Base-by-base conservation (phyloP, 2,888 invertebrate species). In the Euclidia mi region DNA sequence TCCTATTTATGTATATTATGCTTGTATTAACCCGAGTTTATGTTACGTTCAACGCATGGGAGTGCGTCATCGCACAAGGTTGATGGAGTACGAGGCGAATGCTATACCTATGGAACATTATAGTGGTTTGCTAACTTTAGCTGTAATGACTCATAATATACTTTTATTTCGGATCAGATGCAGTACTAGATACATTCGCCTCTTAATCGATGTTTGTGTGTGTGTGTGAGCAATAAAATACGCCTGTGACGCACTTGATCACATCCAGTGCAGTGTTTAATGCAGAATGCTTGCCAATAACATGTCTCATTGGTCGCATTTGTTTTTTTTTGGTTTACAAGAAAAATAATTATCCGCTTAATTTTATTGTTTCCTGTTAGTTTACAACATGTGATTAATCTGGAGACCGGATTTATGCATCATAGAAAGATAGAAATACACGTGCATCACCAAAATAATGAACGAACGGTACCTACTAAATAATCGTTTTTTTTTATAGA, bases 91-190 rank as follows among this genome's bases (percentile, higher is more conserved):
- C 9, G 15, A 20, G 12, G 11, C 40, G 12, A 40, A 40, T 40
- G 7, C 41, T 44, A 40, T 37, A 35, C 38, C 37, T 10, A 15
- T 17, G 25, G 10, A 37, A 47, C 40, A 43, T 18, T 37, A 46
- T 32, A 46, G 37, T 34, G 15, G 29, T 14, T 46, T 46, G 35
- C 45, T 46, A 45, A 46, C 25, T 46, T 42, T 40, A 35, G 14
- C 29, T n/a, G 28, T 15, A 44, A 44, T 46, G 35, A 35, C 14
- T 46, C 45, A 46, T 46, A 14, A 9, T 14, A 32, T 31, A 25
- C 18, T 15, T 35, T 15, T 15, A 46, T 15, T 18, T 31, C 14
- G 29, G n/a, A 41, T 42, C 10, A 32, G 4, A 44, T 9, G 18
- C 20, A 44, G 17, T 20, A 34, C 18, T 20, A 44, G 11, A 14